Evolutionary conservation across 2,797 vertebrate species (phyloP).

Genomic region (Neosilurus hyrtlii): DNA sequence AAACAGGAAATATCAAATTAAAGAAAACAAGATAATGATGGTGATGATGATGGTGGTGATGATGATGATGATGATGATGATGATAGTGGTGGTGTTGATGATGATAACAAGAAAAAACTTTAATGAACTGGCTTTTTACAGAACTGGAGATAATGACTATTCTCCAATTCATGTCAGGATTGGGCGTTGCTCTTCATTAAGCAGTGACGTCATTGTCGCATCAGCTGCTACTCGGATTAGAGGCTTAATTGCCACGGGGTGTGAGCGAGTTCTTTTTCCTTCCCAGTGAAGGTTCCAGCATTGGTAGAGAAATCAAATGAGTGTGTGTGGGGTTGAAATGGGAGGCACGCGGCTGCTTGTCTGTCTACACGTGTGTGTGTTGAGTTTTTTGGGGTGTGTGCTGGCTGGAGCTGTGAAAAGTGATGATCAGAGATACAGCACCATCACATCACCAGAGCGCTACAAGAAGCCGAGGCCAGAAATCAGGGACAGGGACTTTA

Average conservation of each 20-base stretch:
- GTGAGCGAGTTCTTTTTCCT: not conserved
- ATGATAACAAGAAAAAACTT: too few species aligned
- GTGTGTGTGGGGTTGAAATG: slow-evolving; percentile 1
- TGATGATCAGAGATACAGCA: not conserved
- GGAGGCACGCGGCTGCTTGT: not conserved
- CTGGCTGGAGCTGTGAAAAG: not conserved
- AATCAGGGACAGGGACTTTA: slow-evolving; percentile 8
- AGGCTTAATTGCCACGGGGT: not conserved
- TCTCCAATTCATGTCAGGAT: not conserved
- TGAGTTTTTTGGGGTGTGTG: not conserved
- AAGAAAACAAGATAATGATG: too few species aligned
- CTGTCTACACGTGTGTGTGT: not conserved
- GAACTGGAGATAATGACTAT: not conserved
- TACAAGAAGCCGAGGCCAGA: slow-evolving; percentile 23
- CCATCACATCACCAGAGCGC: slow-evolving; percentile 12
- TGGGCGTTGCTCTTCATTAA: not conserved
- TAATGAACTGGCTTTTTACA: not conserved
- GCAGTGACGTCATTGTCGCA: not conserved
- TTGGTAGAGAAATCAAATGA: not conserved
- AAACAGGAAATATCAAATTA: too few species aligned
- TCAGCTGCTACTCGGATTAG: not conserved
- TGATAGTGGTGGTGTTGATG: too few species aligned
- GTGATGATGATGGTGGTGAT: too few species aligned
- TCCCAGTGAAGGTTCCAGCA: not conserved
- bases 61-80: too few species aligned